Evolutionary conservation across 2,797 vertebrate species (phyloP), one percentile per base, ranked within the genome.

Genomic region (Nyctibius grandis): DNA sequence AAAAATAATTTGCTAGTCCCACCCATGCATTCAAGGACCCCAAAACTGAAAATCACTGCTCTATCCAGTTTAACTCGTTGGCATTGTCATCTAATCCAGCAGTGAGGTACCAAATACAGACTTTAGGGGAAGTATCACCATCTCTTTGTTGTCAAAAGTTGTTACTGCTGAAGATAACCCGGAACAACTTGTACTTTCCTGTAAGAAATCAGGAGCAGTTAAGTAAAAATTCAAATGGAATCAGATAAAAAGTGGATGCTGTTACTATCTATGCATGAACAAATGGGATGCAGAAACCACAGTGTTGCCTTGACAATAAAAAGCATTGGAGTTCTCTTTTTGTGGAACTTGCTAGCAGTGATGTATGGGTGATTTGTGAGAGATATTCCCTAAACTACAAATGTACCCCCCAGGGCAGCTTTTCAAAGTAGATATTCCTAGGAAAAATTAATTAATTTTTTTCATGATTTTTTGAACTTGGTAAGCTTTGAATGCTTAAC

Each of bases 231-330:
- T 94, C 78, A 91, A 95, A 95, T 68, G 50, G 60, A 63, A 95
- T 91, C 96, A 95, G 93, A 96, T 96, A 96, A 96, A 83, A 88
- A 94, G 84, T 92, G 44, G 65, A 83, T 85, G 79, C 60, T 94
- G 86, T 75, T 94, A 75, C 93, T 94, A 94, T 91, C 93, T 92
- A 53, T 69, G 87, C 53, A 48, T 31, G 88, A 96, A 94, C 88
- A 95, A 95, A 92, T 73, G 78, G 80, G 91, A 95, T 91, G 64
- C 72, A 96, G 91, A 86, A 95, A 84, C 77, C 83, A 85, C 87
- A 72, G 81, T 91, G 91, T 95, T 96, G 90, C 91, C 95, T 93
- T 97, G 96, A 95, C 91, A 97, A 95, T 95, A 95, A 75, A 97
- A 95, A 94, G 88, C 93, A 78, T 11, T n/a, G 74, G 76, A 84